phyloP scores from a whole-genome alignment of 2,888 invertebrate species.

The Drosophila meridionalis region DNA sequence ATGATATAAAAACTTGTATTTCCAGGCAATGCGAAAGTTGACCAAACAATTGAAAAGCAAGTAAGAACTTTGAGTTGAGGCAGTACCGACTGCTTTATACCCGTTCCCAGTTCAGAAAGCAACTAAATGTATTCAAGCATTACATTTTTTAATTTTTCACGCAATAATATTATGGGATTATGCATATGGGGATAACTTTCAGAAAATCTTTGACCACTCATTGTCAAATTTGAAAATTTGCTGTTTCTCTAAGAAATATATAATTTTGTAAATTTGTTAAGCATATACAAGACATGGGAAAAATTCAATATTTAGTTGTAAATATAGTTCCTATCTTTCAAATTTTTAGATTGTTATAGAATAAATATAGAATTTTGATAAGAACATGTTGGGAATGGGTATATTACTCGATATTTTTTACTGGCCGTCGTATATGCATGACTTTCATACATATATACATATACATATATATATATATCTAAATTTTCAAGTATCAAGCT shows the following conservation, averaged over 20 bases:
- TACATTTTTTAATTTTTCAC: neutral
- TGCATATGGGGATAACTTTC: neutral
- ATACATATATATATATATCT: neutral
- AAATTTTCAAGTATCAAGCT: neutral
- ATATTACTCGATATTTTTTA: neutral
- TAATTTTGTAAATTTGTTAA: too few relatives aligned
- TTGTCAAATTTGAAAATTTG: too few relatives aligned
- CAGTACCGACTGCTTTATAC: neutral
- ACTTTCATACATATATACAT: neutral
- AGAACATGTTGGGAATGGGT: neutral
- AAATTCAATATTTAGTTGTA: too few relatives aligned
- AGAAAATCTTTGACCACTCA: too few relatives aligned
- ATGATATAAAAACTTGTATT: slow-evolving; percentile 28
- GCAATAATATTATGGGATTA: neutral
- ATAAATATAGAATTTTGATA: neutral
- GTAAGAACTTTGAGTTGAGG: neutral
- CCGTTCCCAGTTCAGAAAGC: neutral
- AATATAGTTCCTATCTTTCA: too few relatives aligned
- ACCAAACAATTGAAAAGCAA: slow-evolving; percentile 9
- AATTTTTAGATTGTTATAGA: too few relatives aligned
- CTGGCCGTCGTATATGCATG: neutral
- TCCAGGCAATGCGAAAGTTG: slow-evolving; percentile 47
- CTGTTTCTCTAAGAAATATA: too few relatives aligned
- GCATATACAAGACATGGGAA: too few relatives aligned
- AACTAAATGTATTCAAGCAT: neutral